Evolutionary conservation across 23 tunicate genomes (phyloP).

Genomic region (Halocynthia roretzi): DNA sequence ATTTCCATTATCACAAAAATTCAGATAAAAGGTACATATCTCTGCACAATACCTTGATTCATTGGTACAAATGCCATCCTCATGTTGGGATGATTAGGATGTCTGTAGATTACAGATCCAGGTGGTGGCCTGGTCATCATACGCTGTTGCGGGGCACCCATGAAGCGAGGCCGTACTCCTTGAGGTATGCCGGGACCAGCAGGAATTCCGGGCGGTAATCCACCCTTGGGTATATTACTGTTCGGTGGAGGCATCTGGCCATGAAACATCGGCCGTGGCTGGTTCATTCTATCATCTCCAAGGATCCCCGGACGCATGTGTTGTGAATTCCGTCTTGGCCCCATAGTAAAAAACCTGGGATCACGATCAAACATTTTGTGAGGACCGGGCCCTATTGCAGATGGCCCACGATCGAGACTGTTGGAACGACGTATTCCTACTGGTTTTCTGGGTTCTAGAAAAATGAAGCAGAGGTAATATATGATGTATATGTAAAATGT

Average conservation of each 20-base stretch:
- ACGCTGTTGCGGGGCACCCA: conserved; percentile 3
- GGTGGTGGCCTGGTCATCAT: conserved; percentile 20
- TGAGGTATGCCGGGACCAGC: neutral
- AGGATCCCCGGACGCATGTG: neutral
- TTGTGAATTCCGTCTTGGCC: neutral
- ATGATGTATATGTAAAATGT: neutral
- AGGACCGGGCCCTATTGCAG: neutral
- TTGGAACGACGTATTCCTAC: conserved; percentile 28
- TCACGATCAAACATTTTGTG: conserved; percentile 17
- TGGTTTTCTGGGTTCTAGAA: neutral
- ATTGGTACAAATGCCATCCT: conserved; percentile 27
- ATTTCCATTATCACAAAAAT: too few species aligned
- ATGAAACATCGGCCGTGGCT: too few species aligned
- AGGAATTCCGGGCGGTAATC: neutral
- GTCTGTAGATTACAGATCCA: conserved; percentile 20
- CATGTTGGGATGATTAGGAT: conserved; percentile 26
- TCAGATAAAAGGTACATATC: too few species aligned
- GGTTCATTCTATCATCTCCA: too few species aligned
- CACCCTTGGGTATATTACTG: too few species aligned
- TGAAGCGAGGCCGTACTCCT: conserved; percentile 12
- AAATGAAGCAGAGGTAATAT: neutral
- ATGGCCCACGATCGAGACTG: conserved; percentile 45
- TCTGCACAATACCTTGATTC: conserved; percentile 13
- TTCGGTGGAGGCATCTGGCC: too few species aligned
- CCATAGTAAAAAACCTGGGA: conserved; percentile 6